Percentiles rank a stretch among this genome's conserved stretches.
phyloP scores from a whole-genome alignment of 2,113 vertebrate species.

The Gymnogyps californianus region DNA sequence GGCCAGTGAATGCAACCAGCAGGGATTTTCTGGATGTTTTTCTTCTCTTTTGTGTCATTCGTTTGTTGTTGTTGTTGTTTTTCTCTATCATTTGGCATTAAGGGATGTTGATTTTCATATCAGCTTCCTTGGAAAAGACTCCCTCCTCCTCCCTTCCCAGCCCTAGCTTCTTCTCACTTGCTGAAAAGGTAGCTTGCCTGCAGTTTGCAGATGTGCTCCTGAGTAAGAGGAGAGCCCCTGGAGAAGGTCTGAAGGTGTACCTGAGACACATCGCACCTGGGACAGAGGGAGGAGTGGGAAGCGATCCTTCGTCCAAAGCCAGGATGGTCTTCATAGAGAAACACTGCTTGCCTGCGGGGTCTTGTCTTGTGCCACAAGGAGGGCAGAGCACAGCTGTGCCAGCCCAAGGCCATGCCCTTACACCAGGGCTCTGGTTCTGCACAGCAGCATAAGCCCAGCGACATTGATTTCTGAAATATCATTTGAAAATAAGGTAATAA shows the following conservation, averaged over 20 bases:
- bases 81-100: not conserved
- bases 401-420: not conserved
- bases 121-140: not conserved
- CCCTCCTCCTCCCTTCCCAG: not conserved
- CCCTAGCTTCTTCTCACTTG: not conserved
- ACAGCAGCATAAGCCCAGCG: not conserved
- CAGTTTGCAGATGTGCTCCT: not conserved
- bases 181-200: not conserved
- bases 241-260: not conserved
- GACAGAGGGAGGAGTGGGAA: not conserved
- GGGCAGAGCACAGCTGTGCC: not conserved
- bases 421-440: not conserved
- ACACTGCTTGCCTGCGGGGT: fast-evolving
- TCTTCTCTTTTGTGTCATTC: not conserved
- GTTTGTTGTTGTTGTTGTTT: not conserved
- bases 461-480: not conserved
- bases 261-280: not conserved
- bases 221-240: not conserved
- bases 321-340: not conserved
- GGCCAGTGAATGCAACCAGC: not conserved
- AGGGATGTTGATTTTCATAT: not conserved
- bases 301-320: not conserved
- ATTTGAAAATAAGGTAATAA: not conserved
- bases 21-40: not conserved
- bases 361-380: not conserved